Percentiles rank a stretch among this genome's conserved stretches.
These are phyloP conservation scores for Epinephelus cyanopodus DNA, from an alignment of 2,113 vertebrate genomes.

Conservation along the genomic window DNA sequence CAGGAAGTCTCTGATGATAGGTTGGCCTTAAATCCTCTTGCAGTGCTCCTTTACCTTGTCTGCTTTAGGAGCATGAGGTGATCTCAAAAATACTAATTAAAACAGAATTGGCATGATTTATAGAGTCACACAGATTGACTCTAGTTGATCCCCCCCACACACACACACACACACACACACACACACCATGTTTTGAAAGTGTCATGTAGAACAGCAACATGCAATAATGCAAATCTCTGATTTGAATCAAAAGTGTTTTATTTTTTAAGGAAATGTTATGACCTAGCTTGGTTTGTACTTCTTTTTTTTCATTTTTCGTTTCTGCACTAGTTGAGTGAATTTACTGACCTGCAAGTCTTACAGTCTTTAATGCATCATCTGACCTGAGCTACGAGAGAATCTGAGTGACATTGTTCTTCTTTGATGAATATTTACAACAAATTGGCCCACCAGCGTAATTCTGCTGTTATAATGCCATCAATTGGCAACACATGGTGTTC, in stretches of 20 bases:
- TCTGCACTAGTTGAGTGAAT: constrained; percentile 60
- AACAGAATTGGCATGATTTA: constrained; percentile 52
- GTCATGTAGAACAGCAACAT: constrained; percentile 26
- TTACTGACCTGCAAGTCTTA: constrained; percentile 69
- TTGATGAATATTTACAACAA: constrained; percentile 27
- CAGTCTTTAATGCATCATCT: constrained; percentile 44
- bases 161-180: too few species aligned
- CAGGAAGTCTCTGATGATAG: constrained; percentile 67
- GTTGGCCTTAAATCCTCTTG: constrained; percentile 70
- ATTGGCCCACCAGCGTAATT: constrained; percentile 9
- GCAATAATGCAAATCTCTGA: constrained; percentile 41
- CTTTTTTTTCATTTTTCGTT: constrained; percentile 37
- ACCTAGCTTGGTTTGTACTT: constrained; percentile 42
- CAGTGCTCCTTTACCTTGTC: constrained; percentile 34
- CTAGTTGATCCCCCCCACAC: not conserved
- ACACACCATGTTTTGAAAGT: constrained; percentile 24
- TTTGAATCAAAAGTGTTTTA: constrained; percentile 38
- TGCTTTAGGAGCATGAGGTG: constrained; percentile 47
- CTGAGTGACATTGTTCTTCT: constrained; percentile 17
- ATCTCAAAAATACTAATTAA: constrained; percentile 37
- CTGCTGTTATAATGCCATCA: constrained; percentile 11
- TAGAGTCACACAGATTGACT: constrained; percentile 18
- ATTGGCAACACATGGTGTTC: constrained; percentile 30
- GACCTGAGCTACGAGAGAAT: constrained; percentile 37
- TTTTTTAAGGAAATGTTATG: constrained; percentile 31